Percentiles rank a stretch among this genome's conserved stretches.
Evolutionary conservation across 2,797 vertebrate species (phyloP).

Genomic region (Lepidocolaptes lacrymiger): DNA sequence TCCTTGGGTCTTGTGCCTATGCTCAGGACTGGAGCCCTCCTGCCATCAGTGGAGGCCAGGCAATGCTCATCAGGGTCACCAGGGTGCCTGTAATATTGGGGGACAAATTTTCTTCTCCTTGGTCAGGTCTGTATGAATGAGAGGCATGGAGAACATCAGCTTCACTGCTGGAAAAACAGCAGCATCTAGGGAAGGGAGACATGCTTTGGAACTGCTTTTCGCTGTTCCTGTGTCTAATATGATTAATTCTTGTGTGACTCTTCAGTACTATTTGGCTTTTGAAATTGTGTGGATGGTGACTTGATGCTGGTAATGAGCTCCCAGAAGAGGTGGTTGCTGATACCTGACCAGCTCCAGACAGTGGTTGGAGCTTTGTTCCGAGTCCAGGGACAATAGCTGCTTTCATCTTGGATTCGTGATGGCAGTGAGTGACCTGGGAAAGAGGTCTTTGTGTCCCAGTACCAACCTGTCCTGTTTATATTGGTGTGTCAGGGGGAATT

Average conservation of each 20-base stretch:
- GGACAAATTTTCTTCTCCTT: rapidly evolving
- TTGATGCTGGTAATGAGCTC: neutral
- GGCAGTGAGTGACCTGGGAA: neutral
- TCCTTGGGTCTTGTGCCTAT: neutral
- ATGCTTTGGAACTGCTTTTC: neutral
- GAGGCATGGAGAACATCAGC: rapidly evolving
- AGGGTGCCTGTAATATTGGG: neutral
- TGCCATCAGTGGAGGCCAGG: neutral
- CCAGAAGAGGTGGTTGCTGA: neutral
- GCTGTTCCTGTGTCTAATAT: neutral
- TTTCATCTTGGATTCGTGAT: neutral
- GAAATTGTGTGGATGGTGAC: neutral
- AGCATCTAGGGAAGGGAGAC: neutral
- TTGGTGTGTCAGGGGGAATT: neutral
- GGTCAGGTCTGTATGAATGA: neutral
- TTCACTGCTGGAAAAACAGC: neutral
- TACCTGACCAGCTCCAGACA: neutral
- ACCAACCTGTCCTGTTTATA: neutral
- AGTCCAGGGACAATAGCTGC: neutral
- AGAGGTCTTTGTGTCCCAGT: neutral
- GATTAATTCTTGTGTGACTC: neutral
- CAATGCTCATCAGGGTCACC: neutral
- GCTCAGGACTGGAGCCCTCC: neutral
- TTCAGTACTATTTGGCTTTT: neutral
- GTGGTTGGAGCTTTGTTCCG: rapidly evolving